Evolutionary conservation across 2,113 vertebrate genomes (phyloP).

Genomic region (Pachyramphus minor): DNA sequence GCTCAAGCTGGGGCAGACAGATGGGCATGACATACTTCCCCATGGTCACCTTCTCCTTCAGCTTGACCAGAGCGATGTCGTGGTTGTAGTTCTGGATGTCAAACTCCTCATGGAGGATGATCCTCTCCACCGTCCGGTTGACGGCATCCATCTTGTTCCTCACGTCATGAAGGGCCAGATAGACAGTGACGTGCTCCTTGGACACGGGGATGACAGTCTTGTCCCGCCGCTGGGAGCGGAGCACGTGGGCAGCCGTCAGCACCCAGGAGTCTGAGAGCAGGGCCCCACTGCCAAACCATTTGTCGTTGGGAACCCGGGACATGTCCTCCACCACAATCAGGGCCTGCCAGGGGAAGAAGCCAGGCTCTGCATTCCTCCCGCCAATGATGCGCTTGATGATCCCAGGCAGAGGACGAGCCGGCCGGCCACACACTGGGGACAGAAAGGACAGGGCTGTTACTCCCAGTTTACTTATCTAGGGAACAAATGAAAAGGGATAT

Average conservation of each 20-base stretch:
- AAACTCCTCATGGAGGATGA: conserved; percentile 89
- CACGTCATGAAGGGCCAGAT: conserved; percentile 82
- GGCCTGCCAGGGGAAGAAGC: conserved; percentile 94
- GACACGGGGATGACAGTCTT: conserved; percentile 83
- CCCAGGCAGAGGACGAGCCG: conserved; percentile 74
- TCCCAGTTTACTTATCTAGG: background rate
- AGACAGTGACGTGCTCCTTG: conserved; percentile 84
- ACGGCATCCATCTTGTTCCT: conserved; percentile 76
- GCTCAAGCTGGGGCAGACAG: conserved; percentile 76
- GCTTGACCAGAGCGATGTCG: conserved; percentile 89
- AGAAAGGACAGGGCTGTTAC: background rate
- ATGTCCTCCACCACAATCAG: conserved; percentile 90
- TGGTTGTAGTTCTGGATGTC: conserved; percentile 92
- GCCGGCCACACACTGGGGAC: conserved; percentile 79
- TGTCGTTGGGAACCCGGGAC: conserved; percentile 86
- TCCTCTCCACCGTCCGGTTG: conserved; percentile 76
- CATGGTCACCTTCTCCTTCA: conserved; percentile 78
- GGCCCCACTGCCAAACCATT: conserved; percentile 95
- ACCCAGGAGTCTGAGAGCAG: conserved; percentile 90
- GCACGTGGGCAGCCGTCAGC: conserved; percentile 89
- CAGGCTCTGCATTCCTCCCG: conserved; percentile 79
- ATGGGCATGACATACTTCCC: conserved; percentile 78
- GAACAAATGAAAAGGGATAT: background rate
- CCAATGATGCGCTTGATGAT: conserved; percentile 91
- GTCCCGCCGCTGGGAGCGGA: conserved; percentile 87